A percentile compares a stretch with the other conserved stretches of the same genome.
phyloP scores from a whole-genome alignment of 2,888 invertebrate genomes.

The Drosophila kanekoi region DNA sequence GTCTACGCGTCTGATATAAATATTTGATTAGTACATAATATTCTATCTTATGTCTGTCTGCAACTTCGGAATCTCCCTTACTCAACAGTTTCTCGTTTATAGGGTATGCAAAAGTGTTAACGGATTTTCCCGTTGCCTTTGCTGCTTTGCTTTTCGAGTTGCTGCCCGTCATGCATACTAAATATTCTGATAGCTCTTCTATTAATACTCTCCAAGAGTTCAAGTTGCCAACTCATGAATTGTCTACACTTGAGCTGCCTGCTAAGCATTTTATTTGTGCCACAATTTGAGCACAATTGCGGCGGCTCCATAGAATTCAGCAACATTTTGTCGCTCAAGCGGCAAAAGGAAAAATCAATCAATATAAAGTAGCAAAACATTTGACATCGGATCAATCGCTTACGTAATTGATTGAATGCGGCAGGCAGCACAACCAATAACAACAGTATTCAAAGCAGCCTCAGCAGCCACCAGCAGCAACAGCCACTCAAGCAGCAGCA shows the following conservation, averaged over 20 bases:
- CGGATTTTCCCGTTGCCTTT: neutral
- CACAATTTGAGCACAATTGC: slow-evolving; percentile 4
- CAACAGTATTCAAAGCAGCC: slow-evolving; percentile 1
- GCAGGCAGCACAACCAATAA: slow-evolving; percentile 15
- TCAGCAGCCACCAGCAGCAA: slow-evolving; percentile 1
- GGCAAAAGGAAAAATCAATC: slow-evolving; percentile 63
- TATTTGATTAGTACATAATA: no score
- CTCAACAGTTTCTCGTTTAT: neutral
- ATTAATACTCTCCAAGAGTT: slow-evolving; percentile 36
- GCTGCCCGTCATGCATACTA: slow-evolving; percentile 42
- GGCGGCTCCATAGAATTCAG: slow-evolving; percentile 10
- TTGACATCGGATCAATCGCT: slow-evolving; percentile 59
- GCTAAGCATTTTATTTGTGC: slow-evolving; percentile 7
- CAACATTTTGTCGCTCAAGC: slow-evolving; percentile 17
- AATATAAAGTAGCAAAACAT: slow-evolving; percentile 53
- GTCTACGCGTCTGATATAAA: no score
- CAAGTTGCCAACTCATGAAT: slow-evolving; percentile 28
- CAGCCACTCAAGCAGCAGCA: slow-evolving; percentile 5
- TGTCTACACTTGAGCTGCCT: neutral
- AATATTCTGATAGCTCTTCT: slow-evolving; percentile 34
- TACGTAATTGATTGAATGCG: slow-evolving; percentile 67
- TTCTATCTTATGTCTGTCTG: no score
- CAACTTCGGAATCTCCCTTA: neutral
- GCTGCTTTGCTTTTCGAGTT: neutral
- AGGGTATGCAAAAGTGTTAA: slow-evolving; percentile 5